A percentile compares a stretch with the other conserved stretches of the same genome.
These are phyloP conservation scores for Sarcophaga caerulescens DNA, from an alignment of 2,888 invertebrate genomes.

Conservation along the genomic window DNA sequence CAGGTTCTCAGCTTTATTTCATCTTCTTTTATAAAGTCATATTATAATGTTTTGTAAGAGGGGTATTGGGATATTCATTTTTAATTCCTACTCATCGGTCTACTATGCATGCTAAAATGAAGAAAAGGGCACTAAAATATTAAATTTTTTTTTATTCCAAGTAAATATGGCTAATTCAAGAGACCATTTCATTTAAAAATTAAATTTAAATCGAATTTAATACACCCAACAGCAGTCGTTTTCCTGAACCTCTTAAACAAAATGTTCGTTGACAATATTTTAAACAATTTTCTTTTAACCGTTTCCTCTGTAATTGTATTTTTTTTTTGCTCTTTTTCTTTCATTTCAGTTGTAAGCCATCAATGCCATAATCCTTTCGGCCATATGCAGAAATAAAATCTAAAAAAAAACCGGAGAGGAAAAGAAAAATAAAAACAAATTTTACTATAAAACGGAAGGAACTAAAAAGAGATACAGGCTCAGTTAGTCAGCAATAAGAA, in stretches of 20 bases:
- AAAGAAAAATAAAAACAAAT: neutral
- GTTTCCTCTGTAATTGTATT: slow-evolving; percentile 25
- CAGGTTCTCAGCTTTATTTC: too few relatives aligned
- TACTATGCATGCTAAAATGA: too few relatives aligned
- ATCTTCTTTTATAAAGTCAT: too few relatives aligned
- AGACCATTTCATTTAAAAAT: too few relatives aligned
- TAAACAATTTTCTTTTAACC: slow-evolving; percentile 30
- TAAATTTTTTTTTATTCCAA: too few relatives aligned
- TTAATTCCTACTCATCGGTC: too few relatives aligned
- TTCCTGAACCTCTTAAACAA: neutral
- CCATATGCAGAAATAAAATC: slow-evolving; percentile 28
- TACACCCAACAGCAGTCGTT: too few relatives aligned
- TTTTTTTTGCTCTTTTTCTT: slow-evolving; percentile 13
- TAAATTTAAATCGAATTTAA: too few relatives aligned
- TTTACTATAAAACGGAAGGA: slow-evolving; percentile 47
- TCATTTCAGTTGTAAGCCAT: slow-evolving; percentile 61
- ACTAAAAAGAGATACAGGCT: slow-evolving; percentile 8
- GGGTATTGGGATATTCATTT: too few relatives aligned
- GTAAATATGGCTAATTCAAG: too few relatives aligned
- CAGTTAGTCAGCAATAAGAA: slow-evolving; percentile 30
- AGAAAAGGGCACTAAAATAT: too few relatives aligned
- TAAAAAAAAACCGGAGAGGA: neutral
- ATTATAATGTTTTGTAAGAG: too few relatives aligned
- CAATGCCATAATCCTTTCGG: slow-evolving; percentile 66
- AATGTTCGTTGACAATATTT: neutral